Percentiles rank a stretch among this genome's conserved stretches.
Conservation (phyloP, 2,113 vertebrate species). For the Nettapus auritus region DNA sequence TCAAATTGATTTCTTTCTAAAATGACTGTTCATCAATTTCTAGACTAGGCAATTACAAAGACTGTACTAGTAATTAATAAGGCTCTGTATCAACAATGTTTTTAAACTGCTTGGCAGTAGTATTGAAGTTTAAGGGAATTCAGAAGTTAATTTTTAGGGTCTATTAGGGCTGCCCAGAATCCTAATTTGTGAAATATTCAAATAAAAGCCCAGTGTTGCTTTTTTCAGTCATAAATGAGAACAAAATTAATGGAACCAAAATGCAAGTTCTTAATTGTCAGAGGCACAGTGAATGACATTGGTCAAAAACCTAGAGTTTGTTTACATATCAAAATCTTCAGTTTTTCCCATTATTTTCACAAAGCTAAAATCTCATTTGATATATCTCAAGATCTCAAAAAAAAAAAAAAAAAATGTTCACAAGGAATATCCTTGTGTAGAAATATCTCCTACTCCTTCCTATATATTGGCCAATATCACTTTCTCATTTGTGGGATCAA, state of each 20-base stretch:
- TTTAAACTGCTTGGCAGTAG: conserved; percentile 56
- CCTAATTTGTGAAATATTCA: not conserved
- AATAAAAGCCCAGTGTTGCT: not conserved
- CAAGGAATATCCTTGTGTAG: not conserved
- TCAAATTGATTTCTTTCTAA: conserved; percentile 82
- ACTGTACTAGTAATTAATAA: conserved; percentile 80
- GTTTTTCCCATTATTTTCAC: not conserved
- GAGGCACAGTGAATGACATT: not conserved
- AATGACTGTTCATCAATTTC: conserved; percentile 82
- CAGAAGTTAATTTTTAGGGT: conserved; percentile 39
- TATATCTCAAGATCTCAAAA: not conserved
- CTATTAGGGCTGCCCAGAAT: not conserved
- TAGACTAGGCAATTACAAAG: conserved; percentile 77
- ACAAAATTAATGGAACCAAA: not conserved
- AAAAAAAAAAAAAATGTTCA: not conserved
- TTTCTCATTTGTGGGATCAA: not conserved
- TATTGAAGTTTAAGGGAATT: conserved; percentile 60
- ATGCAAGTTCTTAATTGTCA: not conserved
- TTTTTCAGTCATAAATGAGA: not conserved
- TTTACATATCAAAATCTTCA: not conserved
- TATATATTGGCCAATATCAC: not conserved
- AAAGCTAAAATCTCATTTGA: not conserved
- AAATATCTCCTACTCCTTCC: not conserved
- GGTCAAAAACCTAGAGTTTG: not conserved
- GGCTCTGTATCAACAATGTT: conserved; percentile 72